These are phyloP conservation scores for Megalops atlanticus DNA, from an alignment of 2,113 vertebrate genomes.

Conservation along the genomic window DNA sequence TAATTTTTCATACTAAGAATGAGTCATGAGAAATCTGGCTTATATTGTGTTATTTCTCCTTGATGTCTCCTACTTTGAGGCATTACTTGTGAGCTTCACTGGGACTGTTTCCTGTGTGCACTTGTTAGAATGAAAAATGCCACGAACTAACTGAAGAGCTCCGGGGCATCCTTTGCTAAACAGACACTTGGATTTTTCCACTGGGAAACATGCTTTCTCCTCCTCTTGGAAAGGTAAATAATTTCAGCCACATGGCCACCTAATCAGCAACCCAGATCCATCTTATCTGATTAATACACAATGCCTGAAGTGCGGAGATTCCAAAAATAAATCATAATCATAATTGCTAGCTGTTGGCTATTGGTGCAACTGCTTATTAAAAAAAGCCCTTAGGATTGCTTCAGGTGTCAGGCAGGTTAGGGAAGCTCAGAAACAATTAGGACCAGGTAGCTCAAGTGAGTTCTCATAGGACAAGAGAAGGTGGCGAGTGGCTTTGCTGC, in stretches of 20 bases:
- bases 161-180: neutral
- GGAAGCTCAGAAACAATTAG: no score
- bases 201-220: neutral
- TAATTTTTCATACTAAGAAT: constrained; percentile 1
- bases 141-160: neutral
- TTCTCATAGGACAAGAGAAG: no score
- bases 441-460: no score
- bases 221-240: neutral
- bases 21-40: neutral
- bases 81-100: neutral
- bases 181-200: neutral
- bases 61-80: neutral
- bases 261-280: neutral
- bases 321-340: no score
- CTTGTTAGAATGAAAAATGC: neutral
- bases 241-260: neutral
- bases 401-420: no score
- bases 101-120: neutral
- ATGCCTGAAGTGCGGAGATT: neutral
- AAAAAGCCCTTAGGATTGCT: no score
- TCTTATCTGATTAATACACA: constrained; percentile 5
- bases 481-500: no score
- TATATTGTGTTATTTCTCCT: neutral
- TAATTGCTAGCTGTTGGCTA: neutral
- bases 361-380: neutral